A percentile compares a stretch with the other conserved stretches of the same genome.
phyloP scores from a whole-genome alignment of 37 sponge, comb jelly and placozoan species.

The Cliona cf. orientalis region DNA sequence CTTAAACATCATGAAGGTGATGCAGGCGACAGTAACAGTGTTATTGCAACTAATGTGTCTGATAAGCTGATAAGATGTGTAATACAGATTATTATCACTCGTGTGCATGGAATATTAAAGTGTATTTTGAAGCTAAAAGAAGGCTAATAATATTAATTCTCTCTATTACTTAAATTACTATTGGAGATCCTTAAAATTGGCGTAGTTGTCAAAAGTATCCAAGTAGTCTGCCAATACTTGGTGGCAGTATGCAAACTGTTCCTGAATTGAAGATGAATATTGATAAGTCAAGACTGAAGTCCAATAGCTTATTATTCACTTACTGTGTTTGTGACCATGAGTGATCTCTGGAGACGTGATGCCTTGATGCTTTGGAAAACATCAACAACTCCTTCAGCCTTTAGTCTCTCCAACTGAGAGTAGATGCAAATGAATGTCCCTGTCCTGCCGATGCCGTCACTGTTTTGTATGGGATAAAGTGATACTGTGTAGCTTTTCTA shows the following conservation, averaged over 20 bases:
- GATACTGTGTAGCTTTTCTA: neutral
- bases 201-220: slow-evolving; percentile 44
- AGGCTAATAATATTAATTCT: too few species aligned
- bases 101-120: too few species aligned
- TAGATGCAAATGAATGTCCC: slow-evolving; percentile 68
- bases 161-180: too few species aligned
- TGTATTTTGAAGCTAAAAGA: too few species aligned
- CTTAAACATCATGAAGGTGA: too few species aligned
- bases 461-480: too few species aligned
- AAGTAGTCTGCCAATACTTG: slow-evolving; percentile 48
- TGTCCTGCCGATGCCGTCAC: slow-evolving; percentile 78
- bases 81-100: too few species aligned
- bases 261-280: slow-evolving; percentile 12
- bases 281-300: neutral
- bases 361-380: slow-evolving; percentile 74
- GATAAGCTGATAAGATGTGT: too few species aligned
- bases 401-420: slow-evolving; percentile 77
- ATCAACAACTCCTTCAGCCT: slow-evolving; percentile 71
- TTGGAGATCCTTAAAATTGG: slow-evolving; percentile 42
- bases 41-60: too few species aligned
- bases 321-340: slow-evolving; percentile 66
- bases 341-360: slow-evolving; percentile 42
- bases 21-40: too few species aligned
- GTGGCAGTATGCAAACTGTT: slow-evolving; percentile 45
- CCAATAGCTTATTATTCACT: neutral